A percentile compares a stretch with the other conserved stretches of the same genome.
Conservation (phyloP, 2,888 invertebrate species). For the Polydrusus tereticollis region DNA sequence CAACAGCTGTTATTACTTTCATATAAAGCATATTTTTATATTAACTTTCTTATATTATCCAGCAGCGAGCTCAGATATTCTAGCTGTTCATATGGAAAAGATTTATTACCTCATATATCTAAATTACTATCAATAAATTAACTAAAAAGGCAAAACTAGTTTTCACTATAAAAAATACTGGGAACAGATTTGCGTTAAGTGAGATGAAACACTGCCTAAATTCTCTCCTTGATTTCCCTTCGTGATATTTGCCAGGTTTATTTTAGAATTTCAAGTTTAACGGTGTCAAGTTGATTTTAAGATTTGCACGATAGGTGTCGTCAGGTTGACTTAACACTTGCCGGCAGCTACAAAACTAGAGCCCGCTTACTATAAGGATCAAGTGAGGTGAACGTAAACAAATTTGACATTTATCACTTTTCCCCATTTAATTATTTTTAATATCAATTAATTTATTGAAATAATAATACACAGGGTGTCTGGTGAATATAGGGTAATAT, state of each 20-base stretch:
- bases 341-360: too few species aligned
- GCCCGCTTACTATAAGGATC: too few species aligned
- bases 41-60: neutral
- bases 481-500: too few species aligned
- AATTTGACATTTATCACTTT: too few species aligned
- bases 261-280: conserved; percentile 38
- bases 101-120: conserved; percentile 16
- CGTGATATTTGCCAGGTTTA: conserved; percentile 41
- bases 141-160: neutral
- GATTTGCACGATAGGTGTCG: conserved; percentile 6
- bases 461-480: too few species aligned
- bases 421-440: too few species aligned
- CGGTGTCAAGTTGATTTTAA: conserved; percentile 18
- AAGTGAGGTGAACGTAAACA: too few species aligned
- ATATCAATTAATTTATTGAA: too few species aligned
- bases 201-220: conserved; percentile 22
- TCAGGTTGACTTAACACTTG: neutral
- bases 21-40: too few species aligned
- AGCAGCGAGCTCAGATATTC: neutral
- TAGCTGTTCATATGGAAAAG: neutral
- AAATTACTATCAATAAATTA: conserved; percentile 6
- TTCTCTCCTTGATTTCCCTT: conserved; percentile 17
- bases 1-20: too few species aligned
- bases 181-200: conserved; percentile 8
- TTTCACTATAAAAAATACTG: conserved; percentile 9